Conservation (phyloP, 2,797 vertebrate species). For the Gymnothorax javanicus region DNA sequence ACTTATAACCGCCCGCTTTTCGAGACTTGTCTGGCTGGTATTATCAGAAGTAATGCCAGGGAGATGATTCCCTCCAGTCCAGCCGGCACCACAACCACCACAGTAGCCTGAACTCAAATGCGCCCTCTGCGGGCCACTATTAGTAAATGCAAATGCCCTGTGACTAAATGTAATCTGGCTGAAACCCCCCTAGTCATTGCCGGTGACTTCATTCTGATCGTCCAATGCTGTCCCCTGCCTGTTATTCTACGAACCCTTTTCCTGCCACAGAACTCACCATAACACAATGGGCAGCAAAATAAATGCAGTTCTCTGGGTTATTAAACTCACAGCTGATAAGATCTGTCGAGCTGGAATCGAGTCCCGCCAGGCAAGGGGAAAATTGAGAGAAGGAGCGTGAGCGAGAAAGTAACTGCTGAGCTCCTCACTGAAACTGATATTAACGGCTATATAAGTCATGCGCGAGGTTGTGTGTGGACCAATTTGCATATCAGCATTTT, state of each 20-base stretch:
- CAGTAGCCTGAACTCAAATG: not conserved
- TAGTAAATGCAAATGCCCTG: not conserved
- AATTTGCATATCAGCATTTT: conserved; percentile 62
- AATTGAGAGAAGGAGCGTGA: not conserved
- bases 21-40: not conserved
- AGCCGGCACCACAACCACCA: not conserved
- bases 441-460: conserved; percentile 72
- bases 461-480: conserved; percentile 67
- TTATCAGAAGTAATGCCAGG: not conserved
- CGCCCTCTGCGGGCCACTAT: not conserved
- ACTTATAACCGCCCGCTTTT: not conserved
- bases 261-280: not conserved
- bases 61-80: not conserved
- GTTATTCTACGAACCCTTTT: conserved; percentile 38
- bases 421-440: conserved; percentile 49
- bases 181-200: conserved; percentile 28
- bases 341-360: not conserved
- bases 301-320: not conserved
- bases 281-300: not conserved
- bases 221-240: conserved; percentile 35
- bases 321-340: not conserved
- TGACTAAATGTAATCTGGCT: not conserved
- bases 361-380: not conserved
- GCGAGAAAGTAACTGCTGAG: conserved; percentile 34
- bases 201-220: conserved; percentile 53